A percentile compares a stretch with the other conserved stretches of the same genome.
These are phyloP conservation scores for Oreochromis mossambicus DNA, from an alignment of 2,797 vertebrate genomes.

Conservation along the genomic window DNA sequence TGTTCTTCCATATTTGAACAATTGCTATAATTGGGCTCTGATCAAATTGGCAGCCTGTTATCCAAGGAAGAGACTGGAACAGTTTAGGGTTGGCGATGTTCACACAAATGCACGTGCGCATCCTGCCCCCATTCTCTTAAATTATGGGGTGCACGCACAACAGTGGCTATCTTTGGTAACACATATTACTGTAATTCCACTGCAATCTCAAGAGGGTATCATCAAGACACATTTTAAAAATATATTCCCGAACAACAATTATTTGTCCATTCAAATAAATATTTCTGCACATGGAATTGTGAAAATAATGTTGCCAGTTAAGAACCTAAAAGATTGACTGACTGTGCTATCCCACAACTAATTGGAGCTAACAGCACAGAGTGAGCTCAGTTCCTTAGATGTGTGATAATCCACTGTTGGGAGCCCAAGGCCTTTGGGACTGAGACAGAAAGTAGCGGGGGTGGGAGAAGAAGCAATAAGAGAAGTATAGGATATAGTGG, in stretches of 20 bases:
- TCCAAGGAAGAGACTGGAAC: conserved; percentile 17
- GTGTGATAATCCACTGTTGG: conserved; percentile 59
- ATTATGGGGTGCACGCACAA: conserved; percentile 26
- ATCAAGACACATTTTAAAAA: background rate
- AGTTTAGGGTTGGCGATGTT: background rate
- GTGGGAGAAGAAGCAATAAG: conserved; percentile 11
- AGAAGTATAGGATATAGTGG: conserved; percentile 21
- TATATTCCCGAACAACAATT: background rate
- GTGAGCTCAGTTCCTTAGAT: conserved; percentile 49
- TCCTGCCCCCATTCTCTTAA: background rate
- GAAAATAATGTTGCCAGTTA: background rate
- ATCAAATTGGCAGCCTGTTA: conserved; percentile 50
- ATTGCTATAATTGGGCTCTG: conserved; percentile 59
- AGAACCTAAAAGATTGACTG: conserved; percentile 18
- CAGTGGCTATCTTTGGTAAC: conserved; percentile 32
- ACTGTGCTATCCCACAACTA: conserved; percentile 24
- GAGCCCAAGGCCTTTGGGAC: conserved; percentile 45
- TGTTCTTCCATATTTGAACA: conserved; percentile 31
- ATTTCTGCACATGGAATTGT: background rate
- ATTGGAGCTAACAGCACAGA: conserved; percentile 50
- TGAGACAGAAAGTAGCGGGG: background rate
- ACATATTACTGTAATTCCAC: conserved; percentile 17
- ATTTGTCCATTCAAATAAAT: background rate
- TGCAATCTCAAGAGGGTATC: background rate
- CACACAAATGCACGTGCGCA: conserved; percentile 1